Evolutionary conservation across 2,888 invertebrate species (phyloP), one percentile per base, ranked within the genome.

Genomic region (Aphidoletes aphidimyza): DNA sequence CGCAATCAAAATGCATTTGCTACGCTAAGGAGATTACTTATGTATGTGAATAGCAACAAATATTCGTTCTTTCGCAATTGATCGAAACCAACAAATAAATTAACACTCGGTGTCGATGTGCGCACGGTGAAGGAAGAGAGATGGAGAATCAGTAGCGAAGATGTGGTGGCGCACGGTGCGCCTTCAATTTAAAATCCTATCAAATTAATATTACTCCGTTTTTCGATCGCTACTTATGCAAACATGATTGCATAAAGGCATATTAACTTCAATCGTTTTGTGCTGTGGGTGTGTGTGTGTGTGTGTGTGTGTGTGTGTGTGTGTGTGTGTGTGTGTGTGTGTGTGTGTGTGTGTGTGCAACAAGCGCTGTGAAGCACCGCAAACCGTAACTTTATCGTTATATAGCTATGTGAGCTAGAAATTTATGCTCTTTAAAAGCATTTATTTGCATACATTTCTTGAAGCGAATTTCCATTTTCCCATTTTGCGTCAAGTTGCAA

Each of bases 401-500:
- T n/a, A n/a, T n/a, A n/a, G n/a, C n/a, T n/a, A n/a, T n/a, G n/a
- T n/a, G n/a, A n/a, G n/a, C n/a, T n/a, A n/a, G n/a, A n/a, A n/a
- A n/a, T n/a, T n/a, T n/a, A n/a, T n/a, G n/a, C n/a, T n/a, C n/a
- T n/a, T n/a, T n/a, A n/a, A n/a, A n/a, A n/a, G n/a, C n/a, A n/a
- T n/a, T n/a, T n/a, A 47, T 69, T 69, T 69, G 69, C 69, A 69
- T 69, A 30, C 11, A 69, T 69, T 69, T 69, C 47, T 47, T 30
- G 26, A 26, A 2, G 26, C 5, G 6, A 30, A 69, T 69, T 69
- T 6, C 69, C 30, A 69, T 69, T 69, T 30, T 14, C 30, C 0
- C 9, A 26, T 26, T 22, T 54, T 19, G 17, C 47, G 19, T 22
- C 6, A n/a, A 47, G n/a, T 26, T 54, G 54, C 6, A 54, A 54